phyloP scores from a whole-genome alignment of 2,888 invertebrate genomes.

The Eristalis intricaria region DNA sequence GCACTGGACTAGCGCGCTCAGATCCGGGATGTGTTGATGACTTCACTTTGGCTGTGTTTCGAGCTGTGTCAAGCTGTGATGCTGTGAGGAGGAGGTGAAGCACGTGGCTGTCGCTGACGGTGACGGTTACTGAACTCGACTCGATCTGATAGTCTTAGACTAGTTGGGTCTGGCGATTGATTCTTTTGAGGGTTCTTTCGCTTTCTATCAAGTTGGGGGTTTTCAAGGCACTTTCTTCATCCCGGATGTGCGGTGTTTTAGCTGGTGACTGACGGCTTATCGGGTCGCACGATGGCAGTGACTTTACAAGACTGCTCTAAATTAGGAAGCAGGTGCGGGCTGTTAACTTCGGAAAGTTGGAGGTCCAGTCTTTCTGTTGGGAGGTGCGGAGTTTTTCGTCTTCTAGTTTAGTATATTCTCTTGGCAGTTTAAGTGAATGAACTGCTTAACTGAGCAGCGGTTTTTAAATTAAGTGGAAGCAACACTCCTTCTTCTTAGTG shows the following conservation, averaged over 20 bases:
- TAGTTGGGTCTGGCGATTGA: background rate
- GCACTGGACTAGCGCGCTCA: background rate
- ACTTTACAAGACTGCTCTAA: no score
- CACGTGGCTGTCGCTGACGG: background rate
- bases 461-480: no score
- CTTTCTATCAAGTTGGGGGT: no score
- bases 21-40: conserved; percentile 9
- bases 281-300: background rate
- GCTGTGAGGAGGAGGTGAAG: background rate
- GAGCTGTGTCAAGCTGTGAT: background rate
- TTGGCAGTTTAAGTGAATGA: no score
- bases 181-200: background rate
- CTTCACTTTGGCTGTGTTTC: conserved; percentile 6
- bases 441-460: no score
- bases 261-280: background rate
- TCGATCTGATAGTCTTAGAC: no score
- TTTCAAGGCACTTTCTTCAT: background rate
- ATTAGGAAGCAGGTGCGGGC: no score
- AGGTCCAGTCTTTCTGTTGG: no score
- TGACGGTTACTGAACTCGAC: background rate
- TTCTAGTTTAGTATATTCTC: no score
- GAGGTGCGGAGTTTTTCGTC: no score
- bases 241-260: background rate
- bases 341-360: no score
- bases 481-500: no score